Base-by-base conservation (phyloP, 2,888 invertebrate species). In the Elegia similella region DNA sequence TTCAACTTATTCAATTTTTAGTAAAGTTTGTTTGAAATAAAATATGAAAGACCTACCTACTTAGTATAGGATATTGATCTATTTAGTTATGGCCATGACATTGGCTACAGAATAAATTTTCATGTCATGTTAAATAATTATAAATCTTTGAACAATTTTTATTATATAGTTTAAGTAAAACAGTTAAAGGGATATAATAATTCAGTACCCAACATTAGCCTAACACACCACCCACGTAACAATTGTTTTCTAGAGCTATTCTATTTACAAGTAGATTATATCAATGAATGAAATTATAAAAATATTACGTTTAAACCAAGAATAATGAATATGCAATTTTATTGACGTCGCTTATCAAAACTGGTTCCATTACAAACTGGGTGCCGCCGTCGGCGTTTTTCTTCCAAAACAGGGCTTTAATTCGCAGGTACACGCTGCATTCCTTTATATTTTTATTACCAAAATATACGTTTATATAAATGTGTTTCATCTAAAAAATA, bases 271-370 rank as follows among this genome's bases (percentile, higher is more conserved):
- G 38, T n/a, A 38, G 38, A 38, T 12, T 34, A 12, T 38, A 12
- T 38, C 38, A 38, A n/a, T 50, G 50, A 50, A 50, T 34, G 50
- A 50, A 50, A 16, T 38, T 12, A 16, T 34, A 32, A 12, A 50
- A 53, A 29, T 52, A 3, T 38, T 38, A 23, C 29, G 42, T n/a
- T 42, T 13, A 15, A 30, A 54, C 29, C 23, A 30, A 44, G 7
- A 43, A 43, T 43, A 42, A 43, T 16, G 29, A 29, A 29, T 13
- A 23, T 16, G 29, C 32, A 54, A 54, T 44, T 50, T 43, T 30
- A 54, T 43, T 54, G 13, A 42, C 43, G 30, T 43, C 43, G 38
- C 38, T 54, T 54, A 54, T 43, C 53, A 43, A 42, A 54, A 54
- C 53, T 43, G 44, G 53, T 54, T 54, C 17, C 43, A 43, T 15